Evolutionary conservation across 2,888 invertebrate species (phyloP).

Genomic region (Caradrina clavipalpis): DNA sequence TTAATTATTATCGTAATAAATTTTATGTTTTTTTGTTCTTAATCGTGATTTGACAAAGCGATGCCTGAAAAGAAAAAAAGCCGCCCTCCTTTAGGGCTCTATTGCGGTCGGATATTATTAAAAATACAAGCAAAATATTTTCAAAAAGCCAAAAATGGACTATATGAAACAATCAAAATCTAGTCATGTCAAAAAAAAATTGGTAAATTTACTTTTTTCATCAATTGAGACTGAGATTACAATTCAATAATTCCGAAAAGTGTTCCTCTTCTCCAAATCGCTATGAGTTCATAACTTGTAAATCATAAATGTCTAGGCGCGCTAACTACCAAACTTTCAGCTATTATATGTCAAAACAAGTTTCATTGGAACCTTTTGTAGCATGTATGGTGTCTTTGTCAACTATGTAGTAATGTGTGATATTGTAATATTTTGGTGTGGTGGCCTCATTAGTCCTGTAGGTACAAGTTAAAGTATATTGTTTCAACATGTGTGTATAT

Average conservation of each 20-base stretch:
- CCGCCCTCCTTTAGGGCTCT: too few species aligned
- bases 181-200: too few species aligned
- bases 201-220: too few species aligned
- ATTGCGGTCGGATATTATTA: too few species aligned
- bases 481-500: neutral
- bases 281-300: slow-evolving; percentile 48
- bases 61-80: too few species aligned
- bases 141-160: too few species aligned
- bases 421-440: slow-evolving; percentile 42
- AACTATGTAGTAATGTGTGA: slow-evolving; percentile 44
- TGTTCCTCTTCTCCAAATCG: slow-evolving; percentile 17
- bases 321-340: slow-evolving; percentile 83
- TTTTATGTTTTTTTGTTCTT: neutral
- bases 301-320: slow-evolving; percentile 73
- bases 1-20: neutral
- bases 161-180: too few species aligned
- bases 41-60: neutral
- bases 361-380: slow-evolving; percentile 78
- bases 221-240: too few species aligned
- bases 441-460: slow-evolving; percentile 28
- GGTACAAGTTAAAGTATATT: slow-evolving; percentile 10
- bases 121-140: too few species aligned
- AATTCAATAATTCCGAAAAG: too few species aligned
- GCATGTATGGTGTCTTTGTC: slow-evolving; percentile 68
- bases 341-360: slow-evolving; percentile 85